phyloP scores from a whole-genome alignment of 2,888 invertebrate genomes.

The Conus canariensis region DNA sequence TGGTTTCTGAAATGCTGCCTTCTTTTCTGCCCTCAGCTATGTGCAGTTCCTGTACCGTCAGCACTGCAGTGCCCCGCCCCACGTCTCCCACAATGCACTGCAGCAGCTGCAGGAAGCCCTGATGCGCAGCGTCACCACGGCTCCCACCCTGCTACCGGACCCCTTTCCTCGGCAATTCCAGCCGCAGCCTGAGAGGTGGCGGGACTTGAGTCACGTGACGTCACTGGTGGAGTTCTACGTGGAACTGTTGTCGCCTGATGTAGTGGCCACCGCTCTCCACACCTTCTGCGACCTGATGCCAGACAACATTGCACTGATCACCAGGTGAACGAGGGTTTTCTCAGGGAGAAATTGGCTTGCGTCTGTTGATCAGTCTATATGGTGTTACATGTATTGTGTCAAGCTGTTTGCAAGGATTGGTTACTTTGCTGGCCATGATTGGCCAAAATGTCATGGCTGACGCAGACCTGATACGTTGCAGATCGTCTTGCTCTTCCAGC shows the following conservation, averaged over 20 bases:
- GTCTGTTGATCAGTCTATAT: background rate
- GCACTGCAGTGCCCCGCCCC: conserved; percentile 40
- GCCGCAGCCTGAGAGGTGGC: conserved; percentile 48
- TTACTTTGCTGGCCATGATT: background rate
- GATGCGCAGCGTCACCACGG: conserved; percentile 57
- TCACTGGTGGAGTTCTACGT: conserved; percentile 63
- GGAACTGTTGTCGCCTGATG: conserved; percentile 56
- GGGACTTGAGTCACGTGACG: conserved; percentile 65
- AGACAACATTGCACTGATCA: conserved; percentile 61
- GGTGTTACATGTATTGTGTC: background rate
- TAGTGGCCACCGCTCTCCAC: conserved; percentile 56
- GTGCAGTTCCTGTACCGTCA: conserved; percentile 56
- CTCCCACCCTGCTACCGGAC: conserved; percentile 59
- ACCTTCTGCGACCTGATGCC: conserved; percentile 66
- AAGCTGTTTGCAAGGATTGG: too few relatives aligned
- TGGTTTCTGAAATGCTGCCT: too few relatives aligned
- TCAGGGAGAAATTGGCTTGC: background rate
- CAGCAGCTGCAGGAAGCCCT: conserved; percentile 55
- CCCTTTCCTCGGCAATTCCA: conserved; percentile 43
- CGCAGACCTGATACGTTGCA: too few relatives aligned
- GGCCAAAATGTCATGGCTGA: too few relatives aligned
- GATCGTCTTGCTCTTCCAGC: too few relatives aligned
- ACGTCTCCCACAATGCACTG: conserved; percentile 39
- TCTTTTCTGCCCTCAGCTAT: conserved; percentile 54
- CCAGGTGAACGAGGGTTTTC: conserved; percentile 57